Evolutionary conservation across 1,140 invertebrate species (phyloP).

Genomic region (Leptopilina clavipes): DNA sequence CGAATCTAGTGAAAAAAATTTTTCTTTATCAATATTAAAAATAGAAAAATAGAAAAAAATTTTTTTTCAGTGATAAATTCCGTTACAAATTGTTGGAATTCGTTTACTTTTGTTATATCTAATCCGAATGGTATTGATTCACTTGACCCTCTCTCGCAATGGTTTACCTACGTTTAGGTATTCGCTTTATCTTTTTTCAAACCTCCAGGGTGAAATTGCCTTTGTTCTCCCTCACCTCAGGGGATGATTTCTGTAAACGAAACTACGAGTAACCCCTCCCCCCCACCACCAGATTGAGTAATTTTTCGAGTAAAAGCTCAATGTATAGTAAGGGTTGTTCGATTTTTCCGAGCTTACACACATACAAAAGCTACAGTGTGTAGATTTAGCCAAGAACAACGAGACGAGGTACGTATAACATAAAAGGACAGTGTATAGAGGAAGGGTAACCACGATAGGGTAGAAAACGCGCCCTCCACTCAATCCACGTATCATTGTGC

Average conservation of each 20-base stretch:
- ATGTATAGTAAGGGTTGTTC: background rate
- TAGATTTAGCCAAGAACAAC: background rate
- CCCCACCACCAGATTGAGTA: background rate
- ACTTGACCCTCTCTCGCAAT: conserved; percentile 28
- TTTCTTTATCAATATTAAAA: too few relatives aligned
- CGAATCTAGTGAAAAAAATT: too few relatives aligned
- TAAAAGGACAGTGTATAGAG: conserved; percentile 37
- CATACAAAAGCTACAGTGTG: background rate
- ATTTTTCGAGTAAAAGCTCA: conserved; percentile 19
- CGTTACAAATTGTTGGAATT: background rate
- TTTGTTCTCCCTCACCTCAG: conserved; percentile 32
- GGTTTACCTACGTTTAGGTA: conserved; percentile 14
- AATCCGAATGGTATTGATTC: conserved; percentile 27
- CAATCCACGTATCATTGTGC: conserved; percentile 54
- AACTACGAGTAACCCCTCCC: conserved; percentile 7
- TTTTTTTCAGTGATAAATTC: background rate
- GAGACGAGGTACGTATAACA: conserved; percentile 26
- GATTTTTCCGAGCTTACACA: background rate
- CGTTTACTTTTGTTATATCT: conserved; percentile 20
- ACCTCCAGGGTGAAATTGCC: conserved; percentile 24
- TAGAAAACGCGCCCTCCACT: conserved; percentile 39
- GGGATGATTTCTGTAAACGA: conserved; percentile 34
- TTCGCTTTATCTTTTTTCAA: conserved; percentile 31
- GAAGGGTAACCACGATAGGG: conserved; percentile 45
- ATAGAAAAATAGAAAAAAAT: too few relatives aligned